Percentiles rank a stretch among this genome's conserved stretches.
phyloP scores from a whole-genome alignment of 2,888 invertebrate genomes.

The Sylvicola cinctus region DNA sequence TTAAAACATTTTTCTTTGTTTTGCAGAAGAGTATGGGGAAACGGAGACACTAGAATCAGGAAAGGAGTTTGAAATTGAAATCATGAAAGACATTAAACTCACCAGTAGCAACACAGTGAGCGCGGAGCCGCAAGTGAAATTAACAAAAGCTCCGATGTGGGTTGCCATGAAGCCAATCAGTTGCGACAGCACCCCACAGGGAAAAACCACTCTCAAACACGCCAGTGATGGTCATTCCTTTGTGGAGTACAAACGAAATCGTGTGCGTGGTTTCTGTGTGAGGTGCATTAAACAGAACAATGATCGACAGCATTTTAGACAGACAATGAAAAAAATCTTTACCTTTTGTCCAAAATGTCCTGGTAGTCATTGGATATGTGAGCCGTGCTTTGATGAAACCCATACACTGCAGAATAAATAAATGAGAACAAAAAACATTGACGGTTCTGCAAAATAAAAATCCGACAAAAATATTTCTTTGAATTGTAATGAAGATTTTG shows the following conservation, averaged over 20 bases:
- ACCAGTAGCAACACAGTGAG: too few species aligned
- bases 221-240: conserved; percentile 14
- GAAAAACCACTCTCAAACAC: background rate
- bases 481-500: too few species aligned
- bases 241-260: conserved; percentile 16
- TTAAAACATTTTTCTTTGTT: background rate
- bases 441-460: too few species aligned
- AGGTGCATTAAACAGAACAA: conserved; percentile 16
- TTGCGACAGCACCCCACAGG: too few species aligned
- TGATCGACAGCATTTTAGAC: conserved; percentile 7
- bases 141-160: too few species aligned
- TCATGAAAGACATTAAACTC: too few species aligned
- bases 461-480: too few species aligned
- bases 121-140: too few species aligned
- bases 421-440: too few species aligned
- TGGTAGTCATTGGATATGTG: conserved; percentile 4
- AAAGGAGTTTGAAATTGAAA: background rate
- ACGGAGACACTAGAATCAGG: background rate
- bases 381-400: conserved; percentile 2
- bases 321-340: conserved; percentile 14
- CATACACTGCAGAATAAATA: too few species aligned
- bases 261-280: conserved; percentile 21
- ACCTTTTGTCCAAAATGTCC: conserved; percentile 23
- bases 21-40: background rate
- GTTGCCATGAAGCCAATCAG: too few species aligned